phyloP scores from a whole-genome alignment of 2,113 vertebrate genomes.

The Chlamydotis undulata region DNA sequence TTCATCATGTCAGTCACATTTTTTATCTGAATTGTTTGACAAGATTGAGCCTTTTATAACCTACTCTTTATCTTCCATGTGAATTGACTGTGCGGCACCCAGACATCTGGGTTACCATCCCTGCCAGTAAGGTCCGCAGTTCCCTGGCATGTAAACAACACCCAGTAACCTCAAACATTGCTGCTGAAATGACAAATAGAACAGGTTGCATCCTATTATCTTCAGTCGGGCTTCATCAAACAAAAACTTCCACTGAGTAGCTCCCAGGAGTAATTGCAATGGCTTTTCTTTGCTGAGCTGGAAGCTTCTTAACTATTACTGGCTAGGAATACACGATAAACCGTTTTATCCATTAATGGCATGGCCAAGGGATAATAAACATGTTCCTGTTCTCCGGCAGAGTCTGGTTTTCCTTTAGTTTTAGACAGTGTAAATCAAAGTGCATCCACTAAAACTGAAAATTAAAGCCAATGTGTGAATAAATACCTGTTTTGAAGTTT shows the following conservation, averaged over 20 bases:
- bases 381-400: background rate
- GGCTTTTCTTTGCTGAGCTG: background rate
- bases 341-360: background rate
- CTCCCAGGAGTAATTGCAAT: background rate
- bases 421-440: background rate
- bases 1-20: background rate
- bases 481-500: background rate
- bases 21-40: background rate
- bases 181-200: background rate
- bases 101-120: background rate
- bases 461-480: background rate
- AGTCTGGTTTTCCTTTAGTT: background rate
- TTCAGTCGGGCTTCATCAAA: background rate
- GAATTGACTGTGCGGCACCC: background rate
- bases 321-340: background rate
- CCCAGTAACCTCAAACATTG: background rate
- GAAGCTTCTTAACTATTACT: background rate
- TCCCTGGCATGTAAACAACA: background rate
- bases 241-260: background rate
- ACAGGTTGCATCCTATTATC: background rate
- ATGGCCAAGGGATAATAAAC: background rate
- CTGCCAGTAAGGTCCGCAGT: background rate
- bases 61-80: background rate
- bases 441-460: background rate
- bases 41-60: background rate